Conservation (phyloP, 2,113 vertebrate species). For the Ancistrus triradiatus region DNA sequence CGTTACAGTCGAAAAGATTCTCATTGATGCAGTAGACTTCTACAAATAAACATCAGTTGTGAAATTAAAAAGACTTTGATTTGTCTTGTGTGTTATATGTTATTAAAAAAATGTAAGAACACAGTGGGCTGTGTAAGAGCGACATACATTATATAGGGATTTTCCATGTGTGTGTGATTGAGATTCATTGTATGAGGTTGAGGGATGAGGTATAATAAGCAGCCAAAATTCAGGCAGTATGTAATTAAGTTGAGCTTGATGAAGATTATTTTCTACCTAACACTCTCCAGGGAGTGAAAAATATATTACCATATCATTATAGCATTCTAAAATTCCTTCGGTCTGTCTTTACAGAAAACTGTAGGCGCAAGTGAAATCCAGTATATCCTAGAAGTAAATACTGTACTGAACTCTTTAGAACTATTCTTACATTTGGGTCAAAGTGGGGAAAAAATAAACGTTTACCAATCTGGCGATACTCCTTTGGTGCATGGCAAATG, state of each 20-base stretch:
- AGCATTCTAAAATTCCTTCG: neutral
- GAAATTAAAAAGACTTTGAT: no score
- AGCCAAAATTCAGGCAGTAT: slow-evolving; percentile 47
- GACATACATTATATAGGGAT: slow-evolving; percentile 46
- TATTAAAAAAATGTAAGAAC: slow-evolving; percentile 6
- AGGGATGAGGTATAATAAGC: slow-evolving; percentile 27
- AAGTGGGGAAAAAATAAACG: no score
- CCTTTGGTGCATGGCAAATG: neutral
- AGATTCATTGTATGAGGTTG: slow-evolving; percentile 49
- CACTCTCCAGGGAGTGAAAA: neutral
- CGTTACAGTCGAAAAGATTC: no score
- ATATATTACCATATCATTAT: neutral
- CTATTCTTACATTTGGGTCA: no score
- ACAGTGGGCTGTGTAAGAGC: slow-evolving; percentile 35
- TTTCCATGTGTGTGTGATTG: slow-evolving; percentile 55
- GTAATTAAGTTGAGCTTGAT: slow-evolving; percentile 62
- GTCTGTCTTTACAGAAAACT: neutral
- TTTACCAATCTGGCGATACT: neutral
- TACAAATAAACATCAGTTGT: no score
- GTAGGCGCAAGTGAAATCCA: neutral
- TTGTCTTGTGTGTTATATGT: neutral
- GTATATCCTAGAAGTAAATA: neutral
- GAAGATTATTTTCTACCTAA: slow-evolving; percentile 51
- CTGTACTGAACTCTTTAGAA: no score
- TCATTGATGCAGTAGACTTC: no score